phyloP scores from a whole-genome alignment of 2,888 invertebrate genomes.

The Chaetogeoica ovagalla region DNA sequence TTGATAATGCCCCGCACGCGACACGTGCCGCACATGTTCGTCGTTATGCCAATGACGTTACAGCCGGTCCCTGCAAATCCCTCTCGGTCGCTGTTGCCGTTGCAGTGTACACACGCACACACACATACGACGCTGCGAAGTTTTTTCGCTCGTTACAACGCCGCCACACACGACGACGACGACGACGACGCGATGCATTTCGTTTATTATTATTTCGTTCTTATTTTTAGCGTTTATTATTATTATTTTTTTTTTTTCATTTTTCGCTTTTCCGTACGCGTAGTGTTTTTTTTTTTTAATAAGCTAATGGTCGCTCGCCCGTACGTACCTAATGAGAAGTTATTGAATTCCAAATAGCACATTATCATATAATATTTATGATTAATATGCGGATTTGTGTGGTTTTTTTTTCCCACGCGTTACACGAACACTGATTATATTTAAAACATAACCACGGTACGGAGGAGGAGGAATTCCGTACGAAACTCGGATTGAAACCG shows the following conservation, averaged over 20 bases:
- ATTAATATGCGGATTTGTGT: too few relatives aligned
- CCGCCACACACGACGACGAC: conserved; percentile 17
- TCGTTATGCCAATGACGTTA: conserved; percentile 48
- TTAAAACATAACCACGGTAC: too few relatives aligned
- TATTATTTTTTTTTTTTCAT: not conserved
- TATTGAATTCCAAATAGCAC: not conserved
- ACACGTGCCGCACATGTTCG: conserved; percentile 39
- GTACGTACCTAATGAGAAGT: not conserved
- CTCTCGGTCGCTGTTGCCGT: not conserved
- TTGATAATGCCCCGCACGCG: conserved; percentile 23
- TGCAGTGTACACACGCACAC: not conserved
- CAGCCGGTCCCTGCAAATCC: conserved; percentile 1
- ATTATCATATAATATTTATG: too few relatives aligned
- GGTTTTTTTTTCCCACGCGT: too few relatives aligned
- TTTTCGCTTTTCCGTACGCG: not conserved
- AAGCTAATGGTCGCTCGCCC: conserved; percentile 30
- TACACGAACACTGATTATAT: too few relatives aligned
- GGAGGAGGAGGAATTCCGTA: too few relatives aligned
- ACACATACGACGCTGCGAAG: conserved; percentile 10
- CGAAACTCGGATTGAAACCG: too few relatives aligned
- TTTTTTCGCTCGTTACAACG: conserved; percentile 1
- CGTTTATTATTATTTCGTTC: conserved; percentile 10
- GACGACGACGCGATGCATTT: not conserved
- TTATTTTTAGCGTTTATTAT: conserved; percentile 8
- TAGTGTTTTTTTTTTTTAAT: too few relatives aligned